phyloP scores from a whole-genome alignment of 2,888 invertebrate genomes.

The Caenorhabditis zanzibari region DNA sequence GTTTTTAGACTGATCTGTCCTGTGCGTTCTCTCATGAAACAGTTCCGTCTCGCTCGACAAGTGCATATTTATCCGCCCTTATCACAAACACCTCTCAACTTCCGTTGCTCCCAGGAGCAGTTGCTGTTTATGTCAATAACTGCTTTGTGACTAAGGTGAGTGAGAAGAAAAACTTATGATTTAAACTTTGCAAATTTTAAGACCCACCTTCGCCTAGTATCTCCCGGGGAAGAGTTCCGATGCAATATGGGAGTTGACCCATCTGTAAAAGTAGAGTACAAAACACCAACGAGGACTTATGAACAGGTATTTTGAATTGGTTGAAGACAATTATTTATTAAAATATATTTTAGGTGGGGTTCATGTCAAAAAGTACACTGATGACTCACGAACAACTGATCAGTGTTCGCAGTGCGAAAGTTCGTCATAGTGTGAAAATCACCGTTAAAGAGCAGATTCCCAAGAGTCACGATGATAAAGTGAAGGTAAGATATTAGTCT shows the following conservation, averaged over 20 bases:
- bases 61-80: constrained; percentile 84
- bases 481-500: constrained; percentile 82
- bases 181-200: constrained; percentile 67
- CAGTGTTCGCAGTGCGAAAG: constrained; percentile 84
- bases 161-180: not conserved
- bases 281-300: constrained; percentile 82
- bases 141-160: constrained; percentile 84
- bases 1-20: constrained; percentile 83
- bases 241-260: constrained; percentile 85
- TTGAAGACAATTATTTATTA: not conserved
- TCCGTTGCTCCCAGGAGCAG: constrained; percentile 84
- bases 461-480: constrained; percentile 84
- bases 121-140: constrained; percentile 85
- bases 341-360: constrained; percentile 79
- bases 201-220: constrained; percentile 83
- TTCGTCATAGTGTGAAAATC: constrained; percentile 79
- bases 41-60: constrained; percentile 83
- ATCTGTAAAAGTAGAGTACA: constrained; percentile 84
- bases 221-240: constrained; percentile 84
- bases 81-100: constrained; percentile 84
- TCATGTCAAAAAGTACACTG: constrained; percentile 83
- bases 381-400: constrained; percentile 82
- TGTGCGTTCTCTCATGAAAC: constrained; percentile 84
- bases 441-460: constrained; percentile 84
- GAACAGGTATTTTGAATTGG: constrained; percentile 75